phyloP scores from a whole-genome alignment of 2,113 vertebrate species.

The Macaca mulatta region DNA sequence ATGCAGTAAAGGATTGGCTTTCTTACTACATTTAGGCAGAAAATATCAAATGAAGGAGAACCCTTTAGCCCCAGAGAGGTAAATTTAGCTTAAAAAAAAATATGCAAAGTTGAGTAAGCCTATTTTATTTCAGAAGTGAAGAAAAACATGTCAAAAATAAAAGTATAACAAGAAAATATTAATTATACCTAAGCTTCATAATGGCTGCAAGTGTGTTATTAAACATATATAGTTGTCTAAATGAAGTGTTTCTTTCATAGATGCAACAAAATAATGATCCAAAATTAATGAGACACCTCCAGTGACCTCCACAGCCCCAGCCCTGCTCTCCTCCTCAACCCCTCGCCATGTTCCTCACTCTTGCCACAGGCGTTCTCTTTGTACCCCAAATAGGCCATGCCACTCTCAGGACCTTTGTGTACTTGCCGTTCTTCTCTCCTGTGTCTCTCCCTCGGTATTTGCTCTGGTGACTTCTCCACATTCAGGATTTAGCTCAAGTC shows the following conservation, averaged over 20 bases:
- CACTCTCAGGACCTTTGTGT: background rate
- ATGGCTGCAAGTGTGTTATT: background rate
- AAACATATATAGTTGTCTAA: background rate
- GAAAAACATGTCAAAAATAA: conserved; percentile 44
- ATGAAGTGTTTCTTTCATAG: background rate
- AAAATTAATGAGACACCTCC: background rate
- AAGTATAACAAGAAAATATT: conserved; percentile 39
- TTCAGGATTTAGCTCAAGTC: background rate
- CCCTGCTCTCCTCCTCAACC: background rate
- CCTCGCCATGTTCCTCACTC: background rate
- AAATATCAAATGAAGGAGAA: conserved; percentile 57
- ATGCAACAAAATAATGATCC: background rate
- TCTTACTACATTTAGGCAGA: conserved; percentile 34
- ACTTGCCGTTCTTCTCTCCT: background rate
- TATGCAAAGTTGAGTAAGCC: background rate
- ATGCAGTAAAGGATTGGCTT: conserved; percentile 4
- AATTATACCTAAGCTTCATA: background rate
- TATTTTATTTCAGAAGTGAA: conserved; percentile 51
- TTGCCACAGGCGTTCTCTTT: background rate
- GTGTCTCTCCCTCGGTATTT: background rate
- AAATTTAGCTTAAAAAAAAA: conserved; percentile 60
- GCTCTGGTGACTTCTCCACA: no score
- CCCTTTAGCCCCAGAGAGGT: conserved; percentile 27
- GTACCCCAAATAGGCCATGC: background rate
- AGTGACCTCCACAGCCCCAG: background rate